Evolutionary conservation across 92 coral and sea anemone species (phyloP).

Genomic region (Pocillopora grandis): DNA sequence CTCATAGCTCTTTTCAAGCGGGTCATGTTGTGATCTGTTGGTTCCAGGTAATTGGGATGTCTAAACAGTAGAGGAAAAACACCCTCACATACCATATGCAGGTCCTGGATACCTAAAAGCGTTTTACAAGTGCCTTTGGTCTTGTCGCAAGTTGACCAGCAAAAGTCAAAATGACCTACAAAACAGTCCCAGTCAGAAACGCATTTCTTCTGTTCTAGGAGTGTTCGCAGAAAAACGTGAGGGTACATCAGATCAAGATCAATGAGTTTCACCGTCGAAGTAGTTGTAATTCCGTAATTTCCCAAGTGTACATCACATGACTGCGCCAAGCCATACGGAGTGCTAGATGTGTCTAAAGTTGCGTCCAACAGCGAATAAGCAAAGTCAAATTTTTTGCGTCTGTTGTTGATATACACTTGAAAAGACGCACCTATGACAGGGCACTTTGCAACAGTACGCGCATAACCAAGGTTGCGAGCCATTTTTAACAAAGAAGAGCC

Average conservation of each 20-base stretch:
- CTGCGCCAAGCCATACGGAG: conserved; percentile 64
- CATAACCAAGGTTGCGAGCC: neutral
- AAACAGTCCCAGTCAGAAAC: conserved; percentile 44
- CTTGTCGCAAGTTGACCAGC: conserved; percentile 55
- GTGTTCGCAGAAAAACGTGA: conserved; percentile 23
- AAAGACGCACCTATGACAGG: conserved; percentile 17
- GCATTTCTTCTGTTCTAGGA: conserved; percentile 50
- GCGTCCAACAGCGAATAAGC: conserved; percentile 53
- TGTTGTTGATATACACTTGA: conserved; percentile 38
- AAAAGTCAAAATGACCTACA: conserved; percentile 41
- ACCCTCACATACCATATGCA: conserved; percentile 54
- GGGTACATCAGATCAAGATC: conserved; percentile 66
- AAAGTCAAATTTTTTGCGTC: conserved; percentile 56
- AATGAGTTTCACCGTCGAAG: conserved; percentile 49
- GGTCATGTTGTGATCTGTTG: conserved; percentile 7
- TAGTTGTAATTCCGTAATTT: conserved; percentile 65
- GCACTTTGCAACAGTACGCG: conserved; percentile 6
- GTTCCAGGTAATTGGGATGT: neutral
- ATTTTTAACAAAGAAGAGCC: neutral
- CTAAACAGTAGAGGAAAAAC: conserved; percentile 28
- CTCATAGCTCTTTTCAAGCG: conserved; percentile 10
- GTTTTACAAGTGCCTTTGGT: conserved; percentile 55
- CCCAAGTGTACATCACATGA: conserved; percentile 73
- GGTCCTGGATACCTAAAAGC: conserved; percentile 32
- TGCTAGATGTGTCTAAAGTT: conserved; percentile 47